Base-by-base conservation (phyloP, 1,140 invertebrate genomes). In the Heliothis virescens region DNA sequence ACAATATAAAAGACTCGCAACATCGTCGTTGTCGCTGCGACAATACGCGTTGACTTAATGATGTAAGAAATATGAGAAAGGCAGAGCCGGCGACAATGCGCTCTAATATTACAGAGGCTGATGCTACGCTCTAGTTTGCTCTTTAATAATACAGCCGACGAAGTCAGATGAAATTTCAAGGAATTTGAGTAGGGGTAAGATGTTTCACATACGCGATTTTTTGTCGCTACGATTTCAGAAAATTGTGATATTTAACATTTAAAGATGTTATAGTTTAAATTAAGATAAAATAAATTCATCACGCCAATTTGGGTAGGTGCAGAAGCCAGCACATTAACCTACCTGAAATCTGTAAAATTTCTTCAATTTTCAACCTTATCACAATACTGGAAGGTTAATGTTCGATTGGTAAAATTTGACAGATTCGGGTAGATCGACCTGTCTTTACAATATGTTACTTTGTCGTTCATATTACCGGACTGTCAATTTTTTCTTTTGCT, bases 21-120 rank as follows among this genome's bases (percentile, higher is more conserved):
- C 47, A 67, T 67, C 13, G 47, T 50, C n/a, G 47, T 18, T 18
- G 13, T 16, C 48, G 13, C 12, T 52, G 48, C 29, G 16, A 41
- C 52, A 67, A 41, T 48, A 41, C 78, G 21, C 79, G 85, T 86
- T 83, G 82, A 85, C 81, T 89, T 92, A 92, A 92, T 90, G 91
- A 92, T 87, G 90, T 89, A 91, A 91, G 90, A 92, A 92, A 92
- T 91, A 89, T 89, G 90, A 92, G 88, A 86, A 74, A 82, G 74
- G 73, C 76, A 69, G 75, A 72, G 79, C 79, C 81, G 63, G 80
- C 84, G 84, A 89, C 88, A 89, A 90, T 91, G 83, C 79, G 79
- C 82, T 81, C 79, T 86, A 81, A 85, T 90, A 85, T 89, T 87
- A 85, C 80, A 65, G 34, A 72, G 82, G 86, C 82, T 53, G 85